phyloP scores from a whole-genome alignment of 2,113 vertebrate species.

The Oncorhynchus kisutch region DNA sequence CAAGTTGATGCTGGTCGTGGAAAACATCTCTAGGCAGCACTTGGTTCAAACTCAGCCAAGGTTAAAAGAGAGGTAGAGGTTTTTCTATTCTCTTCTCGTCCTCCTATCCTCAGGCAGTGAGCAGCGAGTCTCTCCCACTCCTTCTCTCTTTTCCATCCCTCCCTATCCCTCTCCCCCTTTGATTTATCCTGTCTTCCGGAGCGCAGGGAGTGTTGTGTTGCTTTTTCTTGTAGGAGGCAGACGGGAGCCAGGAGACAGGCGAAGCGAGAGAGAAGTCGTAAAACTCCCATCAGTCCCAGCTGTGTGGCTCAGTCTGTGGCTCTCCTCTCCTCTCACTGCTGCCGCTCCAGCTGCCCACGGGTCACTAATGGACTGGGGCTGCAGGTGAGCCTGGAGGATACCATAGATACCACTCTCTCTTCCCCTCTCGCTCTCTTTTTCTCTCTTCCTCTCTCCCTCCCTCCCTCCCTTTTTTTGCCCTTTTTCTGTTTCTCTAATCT shows the following conservation, averaged over 20 bases:
- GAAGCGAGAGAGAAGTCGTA: slow-evolving; percentile 22
- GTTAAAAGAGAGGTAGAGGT: slow-evolving; percentile 19
- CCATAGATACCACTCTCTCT: slow-evolving; percentile 10
- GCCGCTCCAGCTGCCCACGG: slow-evolving; percentile 36
- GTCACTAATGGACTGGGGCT: neutral
- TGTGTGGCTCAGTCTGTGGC: slow-evolving; percentile 1
- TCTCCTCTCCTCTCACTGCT: slow-evolving; percentile 6
- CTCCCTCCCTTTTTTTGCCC: neutral
- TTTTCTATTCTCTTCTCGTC: neutral
- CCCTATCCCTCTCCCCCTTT: neutral
- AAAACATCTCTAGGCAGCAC: slow-evolving; percentile 24
- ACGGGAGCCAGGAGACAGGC: neutral
- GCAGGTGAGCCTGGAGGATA: slow-evolving; percentile 37
- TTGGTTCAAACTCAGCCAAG: slow-evolving; percentile 13
- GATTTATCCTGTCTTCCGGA: slow-evolving; percentile 7
- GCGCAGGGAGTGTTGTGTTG: slow-evolving; percentile 12
- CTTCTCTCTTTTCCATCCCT: neutral
- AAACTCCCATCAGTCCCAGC: slow-evolving; percentile 23
- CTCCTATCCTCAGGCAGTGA: neutral
- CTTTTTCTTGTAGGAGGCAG: slow-evolving; percentile 45
- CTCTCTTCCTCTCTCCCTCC: neutral
- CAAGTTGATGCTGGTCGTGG: slow-evolving; percentile 9
- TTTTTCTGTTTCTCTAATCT: neutral
- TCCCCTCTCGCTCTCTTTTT: neutral
- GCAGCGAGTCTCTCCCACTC: slow-evolving; percentile 4